Evolutionary conservation across 30 jellyfish, hydroid and myxozoan species (phyloP), one percentile per base, ranked within the genome.

Genomic region (Sanderia malayensis): DNA sequence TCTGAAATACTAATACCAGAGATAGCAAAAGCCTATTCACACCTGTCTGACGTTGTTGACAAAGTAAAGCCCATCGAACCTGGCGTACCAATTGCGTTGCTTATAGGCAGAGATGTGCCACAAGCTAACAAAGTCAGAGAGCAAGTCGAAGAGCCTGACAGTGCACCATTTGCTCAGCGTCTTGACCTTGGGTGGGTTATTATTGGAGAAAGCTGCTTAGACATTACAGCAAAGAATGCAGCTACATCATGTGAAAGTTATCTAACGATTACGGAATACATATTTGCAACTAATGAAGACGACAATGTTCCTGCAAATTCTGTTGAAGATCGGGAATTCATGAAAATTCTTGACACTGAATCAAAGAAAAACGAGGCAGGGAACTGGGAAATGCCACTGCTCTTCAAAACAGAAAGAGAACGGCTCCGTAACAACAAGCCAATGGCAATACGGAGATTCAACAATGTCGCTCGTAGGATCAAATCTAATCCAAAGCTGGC

Each of bases 321-420:
- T 25, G 41, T 67, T 15, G 64, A 67, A 46, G 64, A 30, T 44
- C 60, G 21, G 58, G 61, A 67, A 46, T 67, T 67, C 32, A 33
- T 67, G 79, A 33, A 23, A 4, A 67, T 67, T 46, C 79, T 67
- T 33, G 59, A 37, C 15, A 67, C 79, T 27, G 79, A 67, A 34
- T 62, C 79, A 19, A 67, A 67, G 26, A 67, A 31, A 46, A 67
- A 67, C 41, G 32, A 23, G 67, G 11, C 67, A 41, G 85, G 85
- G 37, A 58, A 81, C 46, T 69, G 46, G 61, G 80, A 25, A 47
- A 31, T 81, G 67, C 93, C 93, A 55, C 67, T 81, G 44, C 93
- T 86, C 47, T 81, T 69, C 70, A 67, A 67, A 46, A 53, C 69
- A 29, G 79, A 45, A 45, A 79, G 57, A 25, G 65, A 24, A 20